Evolutionary conservation across 2,797 vertebrate species (phyloP).

Genomic region (Spea hammondii): DNA sequence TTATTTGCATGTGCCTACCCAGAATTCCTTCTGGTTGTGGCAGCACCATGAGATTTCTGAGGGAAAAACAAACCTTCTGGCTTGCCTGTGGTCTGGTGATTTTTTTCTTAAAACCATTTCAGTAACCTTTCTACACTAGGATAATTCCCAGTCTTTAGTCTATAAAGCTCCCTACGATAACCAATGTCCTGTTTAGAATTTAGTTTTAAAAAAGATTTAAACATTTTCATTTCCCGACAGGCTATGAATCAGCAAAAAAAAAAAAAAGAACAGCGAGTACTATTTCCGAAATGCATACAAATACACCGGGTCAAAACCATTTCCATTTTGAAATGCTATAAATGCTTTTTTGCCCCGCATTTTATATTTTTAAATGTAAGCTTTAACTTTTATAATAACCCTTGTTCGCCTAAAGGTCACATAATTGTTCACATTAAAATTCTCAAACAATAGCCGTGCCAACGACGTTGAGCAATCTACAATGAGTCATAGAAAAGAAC

Average conservation of each 20-base stretch:
- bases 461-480: slow-evolving; percentile 10
- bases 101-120: too few species aligned
- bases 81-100: too few species aligned
- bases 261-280: slow-evolving; percentile 23
- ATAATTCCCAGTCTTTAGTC: too few species aligned
- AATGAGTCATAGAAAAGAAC: slow-evolving; percentile 42
- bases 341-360: slow-evolving; percentile 21
- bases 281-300: slow-evolving; percentile 20
- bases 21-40: too few species aligned
- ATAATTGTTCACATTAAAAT: slow-evolving; percentile 45
- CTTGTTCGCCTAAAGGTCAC: slow-evolving; percentile 34
- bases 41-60: too few species aligned
- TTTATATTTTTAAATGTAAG: slow-evolving; percentile 27
- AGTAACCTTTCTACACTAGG: too few species aligned
- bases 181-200: neutral
- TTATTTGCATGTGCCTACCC: too few species aligned
- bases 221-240: slow-evolving; percentile 19
- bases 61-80: too few species aligned
- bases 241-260: slow-evolving; percentile 22
- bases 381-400: slow-evolving; percentile 43
- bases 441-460: slow-evolving; percentile 40
- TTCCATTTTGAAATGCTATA: slow-evolving; percentile 9
- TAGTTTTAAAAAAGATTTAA: slow-evolving; percentile 29
- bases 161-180: too few species aligned
- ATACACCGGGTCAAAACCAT: neutral